Conservation (phyloP, 2,113 vertebrate genomes). For the Dunckerocampus dactyliophorus region DNA sequence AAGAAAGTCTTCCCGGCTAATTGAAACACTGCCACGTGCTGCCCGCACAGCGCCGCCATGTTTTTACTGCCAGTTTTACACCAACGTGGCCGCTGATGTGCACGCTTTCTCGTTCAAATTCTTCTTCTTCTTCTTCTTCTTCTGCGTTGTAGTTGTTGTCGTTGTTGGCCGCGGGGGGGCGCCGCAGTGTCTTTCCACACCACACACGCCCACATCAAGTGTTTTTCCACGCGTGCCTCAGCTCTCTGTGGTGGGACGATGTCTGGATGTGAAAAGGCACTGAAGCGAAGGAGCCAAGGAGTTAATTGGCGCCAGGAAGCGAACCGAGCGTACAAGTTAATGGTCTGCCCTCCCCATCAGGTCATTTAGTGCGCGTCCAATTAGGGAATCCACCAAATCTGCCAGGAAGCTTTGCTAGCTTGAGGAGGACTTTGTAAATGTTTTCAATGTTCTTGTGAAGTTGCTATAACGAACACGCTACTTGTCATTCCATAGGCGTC, state of each 20-base stretch:
- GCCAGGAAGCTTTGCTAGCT: no score
- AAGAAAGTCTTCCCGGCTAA: conserved; percentile 23
- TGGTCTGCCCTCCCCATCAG: conserved; percentile 84
- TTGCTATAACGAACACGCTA: conserved; percentile 94
- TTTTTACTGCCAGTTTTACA: conserved; percentile 75
- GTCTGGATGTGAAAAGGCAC: not conserved
- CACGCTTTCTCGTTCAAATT: conserved; percentile 64
- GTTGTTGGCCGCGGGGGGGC: conserved; percentile 31
- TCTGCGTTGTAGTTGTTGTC: conserved; percentile 5
- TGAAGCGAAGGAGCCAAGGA: no score
- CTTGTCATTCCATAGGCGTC: conserved; percentile 98
- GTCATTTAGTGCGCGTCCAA: conserved; percentile 76
- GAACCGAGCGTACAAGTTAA: conserved; percentile 72
- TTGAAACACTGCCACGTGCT: conserved; percentile 77
- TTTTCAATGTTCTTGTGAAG: conserved; percentile 97
- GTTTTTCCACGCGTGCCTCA: not conserved
- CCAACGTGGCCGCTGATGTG: conserved; percentile 72
- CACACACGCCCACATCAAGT: not conserved
- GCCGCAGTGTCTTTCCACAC: not conserved
- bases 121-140: conserved; percentile 19
- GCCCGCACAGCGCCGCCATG: conserved; percentile 71
- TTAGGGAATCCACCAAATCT: conserved; percentile 83
- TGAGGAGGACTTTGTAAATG: conserved; percentile 94
- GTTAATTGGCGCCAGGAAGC: conserved; percentile 13
- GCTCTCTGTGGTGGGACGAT: not conserved